A percentile compares a stretch with the other conserved stretches of the same genome.
Evolutionary conservation across 2,113 vertebrate species (phyloP).

Genomic region (Helogale parvula): DNA sequence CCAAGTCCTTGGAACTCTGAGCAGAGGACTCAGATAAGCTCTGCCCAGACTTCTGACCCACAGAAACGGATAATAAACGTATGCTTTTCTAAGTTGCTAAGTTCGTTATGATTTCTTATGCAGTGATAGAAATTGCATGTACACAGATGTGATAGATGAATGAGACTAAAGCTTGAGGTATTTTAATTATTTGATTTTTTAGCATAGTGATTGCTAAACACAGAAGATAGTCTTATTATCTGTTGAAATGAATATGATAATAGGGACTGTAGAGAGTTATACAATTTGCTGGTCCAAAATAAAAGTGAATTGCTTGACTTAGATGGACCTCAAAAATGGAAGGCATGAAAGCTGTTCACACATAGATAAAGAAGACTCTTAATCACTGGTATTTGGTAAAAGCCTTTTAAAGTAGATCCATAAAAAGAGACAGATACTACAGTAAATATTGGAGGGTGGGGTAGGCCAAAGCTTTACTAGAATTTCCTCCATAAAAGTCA

Average conservation of each 20-base stretch:
- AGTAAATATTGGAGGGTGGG: not conserved
- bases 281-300: not conserved
- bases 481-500: not conserved
- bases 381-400: not conserved
- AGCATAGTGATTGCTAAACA: not conserved
- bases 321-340: not conserved
- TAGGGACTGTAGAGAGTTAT: not conserved
- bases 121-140: not conserved
- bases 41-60: not conserved
- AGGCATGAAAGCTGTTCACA: not conserved
- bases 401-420: not conserved
- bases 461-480: not conserved
- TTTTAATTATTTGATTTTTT: not conserved
- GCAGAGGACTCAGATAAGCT: not conserved
- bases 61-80: not conserved
- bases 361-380: not conserved
- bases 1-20: not conserved
- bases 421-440: not conserved
- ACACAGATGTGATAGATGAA: not conserved
- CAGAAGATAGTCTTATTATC: not conserved
- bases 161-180: not conserved
- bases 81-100: not conserved
- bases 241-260: not conserved
- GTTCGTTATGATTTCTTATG: not conserved
- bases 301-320: not conserved